Evolutionary conservation across 2,113 vertebrate genomes (phyloP), one percentile per base, ranked within the genome.

Genomic region (Scolopax mira): DNA sequence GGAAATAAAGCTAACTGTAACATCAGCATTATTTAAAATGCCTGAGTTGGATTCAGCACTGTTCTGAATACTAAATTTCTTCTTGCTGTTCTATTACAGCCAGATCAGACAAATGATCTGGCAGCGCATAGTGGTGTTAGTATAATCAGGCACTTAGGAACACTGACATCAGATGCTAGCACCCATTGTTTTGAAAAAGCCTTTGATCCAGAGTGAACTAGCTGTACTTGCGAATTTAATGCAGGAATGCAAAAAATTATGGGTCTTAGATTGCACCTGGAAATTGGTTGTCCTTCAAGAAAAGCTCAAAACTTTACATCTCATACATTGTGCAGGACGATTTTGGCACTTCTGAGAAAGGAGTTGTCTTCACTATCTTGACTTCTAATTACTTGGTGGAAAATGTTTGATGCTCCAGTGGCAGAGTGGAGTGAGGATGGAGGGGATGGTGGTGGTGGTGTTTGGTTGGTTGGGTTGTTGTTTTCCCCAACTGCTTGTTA

Each of bases 171-270:
- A 83, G 51, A 71, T 91, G 78, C 44, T 84, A 93, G 94, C 75
- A 94, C 93, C 70, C 71, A 96, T 96, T 97, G 74, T 96, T 97
- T 95, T 87, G 79, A 96, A 97, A 94, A 67, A 93, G 62, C 42
- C 86, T 85, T 95, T 85, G 62, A 93, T 94, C 67, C 66, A 84
- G 86, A 90, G 70, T 80, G 80, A 96, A 78, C 35, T 93, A 90
- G 37, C 25, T 60, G 49, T 89, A 85, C 87, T 88, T 95, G 65
- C 65, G 95, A 90, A 94, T 94, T 94, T 89, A 94, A 57, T 49
- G 48, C 35, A 77, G 31, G 74, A 97, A 95, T 81, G 65, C 13
- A 69, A 89, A 96, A 96, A 84, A 72, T 49, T 48, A 52, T 41
- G 22, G 65, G 11, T 58, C 64, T 73, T 74, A 66, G 25, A 77